phyloP scores from a whole-genome alignment of 2,113 vertebrate genomes.

The Cryptomyrus ogoouensis region DNA sequence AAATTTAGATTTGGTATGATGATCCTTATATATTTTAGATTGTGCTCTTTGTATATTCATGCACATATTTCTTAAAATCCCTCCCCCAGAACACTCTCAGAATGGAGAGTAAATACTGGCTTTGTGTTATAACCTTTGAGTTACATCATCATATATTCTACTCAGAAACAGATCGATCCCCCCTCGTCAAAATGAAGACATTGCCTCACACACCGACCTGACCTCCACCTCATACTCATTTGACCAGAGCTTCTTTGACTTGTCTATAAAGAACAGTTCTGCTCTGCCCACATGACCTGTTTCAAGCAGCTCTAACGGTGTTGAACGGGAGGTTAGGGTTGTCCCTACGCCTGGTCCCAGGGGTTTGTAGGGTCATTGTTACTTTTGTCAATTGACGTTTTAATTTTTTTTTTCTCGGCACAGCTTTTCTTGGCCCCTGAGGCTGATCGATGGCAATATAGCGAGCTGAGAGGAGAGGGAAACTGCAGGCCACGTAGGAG shows the following conservation, averaged over 20 bases:
- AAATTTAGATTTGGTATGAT: neutral
- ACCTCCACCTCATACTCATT: neutral
- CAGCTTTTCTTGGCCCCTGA: neutral
- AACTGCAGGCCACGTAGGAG: constrained; percentile 19
- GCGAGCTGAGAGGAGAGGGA: neutral
- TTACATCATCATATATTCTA: neutral
- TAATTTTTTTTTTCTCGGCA: neutral
- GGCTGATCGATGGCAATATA: neutral
- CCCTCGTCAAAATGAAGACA: neutral
- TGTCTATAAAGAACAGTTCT: neutral
- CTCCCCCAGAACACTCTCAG: neutral
- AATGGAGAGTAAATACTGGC: neutral
- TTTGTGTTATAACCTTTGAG: neutral
- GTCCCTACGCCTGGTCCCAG: neutral
- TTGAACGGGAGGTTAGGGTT: neutral
- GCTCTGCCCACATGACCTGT: neutral
- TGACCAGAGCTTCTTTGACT: neutral
- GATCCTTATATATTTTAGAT: neutral
- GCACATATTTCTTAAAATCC: neutral
- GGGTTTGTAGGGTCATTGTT: neutral
- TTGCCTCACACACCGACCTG: neutral
- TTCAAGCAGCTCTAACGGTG: neutral
- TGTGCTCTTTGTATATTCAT: neutral
- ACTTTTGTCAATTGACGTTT: neutral
- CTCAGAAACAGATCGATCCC: neutral